These are phyloP conservation scores for Spodoptera litura DNA, from an alignment of 1,140 invertebrate species.

Conservation along the genomic window DNA sequence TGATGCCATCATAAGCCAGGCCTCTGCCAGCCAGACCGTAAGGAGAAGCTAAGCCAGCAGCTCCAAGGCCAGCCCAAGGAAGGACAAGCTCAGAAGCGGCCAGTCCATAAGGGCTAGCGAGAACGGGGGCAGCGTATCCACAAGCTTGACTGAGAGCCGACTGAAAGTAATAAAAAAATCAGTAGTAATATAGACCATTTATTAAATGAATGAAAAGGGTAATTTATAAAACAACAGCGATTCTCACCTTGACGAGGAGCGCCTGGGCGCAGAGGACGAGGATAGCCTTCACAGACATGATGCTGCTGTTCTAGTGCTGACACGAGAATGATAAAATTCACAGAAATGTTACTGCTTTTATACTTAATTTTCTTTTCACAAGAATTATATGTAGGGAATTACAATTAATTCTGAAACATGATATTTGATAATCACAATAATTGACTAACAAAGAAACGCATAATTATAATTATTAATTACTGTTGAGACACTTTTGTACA, in stretches of 20 bases:
- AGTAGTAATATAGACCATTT: not conserved
- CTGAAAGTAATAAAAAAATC: too few species aligned
- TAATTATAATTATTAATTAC: too few species aligned
- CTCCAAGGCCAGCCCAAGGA: not conserved
- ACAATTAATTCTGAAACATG: too few species aligned
- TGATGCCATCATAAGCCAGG: not conserved
- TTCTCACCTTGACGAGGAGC: constrained; percentile 59
- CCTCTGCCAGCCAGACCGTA: not conserved
- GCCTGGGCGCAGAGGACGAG: constrained; percentile 58
- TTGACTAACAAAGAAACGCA: not conserved
- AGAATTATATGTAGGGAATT: too few species aligned
- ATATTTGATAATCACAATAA: too few species aligned
- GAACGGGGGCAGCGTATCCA: not conserved
- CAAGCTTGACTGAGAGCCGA: not conserved
- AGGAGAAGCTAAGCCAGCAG: not conserved
- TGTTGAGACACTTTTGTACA: not conserved
- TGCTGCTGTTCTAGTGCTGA: constrained; percentile 6
- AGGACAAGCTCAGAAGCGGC: too few species aligned
- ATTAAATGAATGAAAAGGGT: too few species aligned
- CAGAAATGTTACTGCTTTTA: not conserved
- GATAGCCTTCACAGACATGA: constrained; percentile 56
- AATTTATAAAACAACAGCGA: too few species aligned
- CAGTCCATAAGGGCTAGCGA: not conserved
- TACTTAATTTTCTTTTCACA: not conserved
- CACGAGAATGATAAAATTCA: constrained; percentile 1